Evolutionary conservation across 2,888 invertebrate species (phyloP).

Genomic region (Perdita meconis): DNA sequence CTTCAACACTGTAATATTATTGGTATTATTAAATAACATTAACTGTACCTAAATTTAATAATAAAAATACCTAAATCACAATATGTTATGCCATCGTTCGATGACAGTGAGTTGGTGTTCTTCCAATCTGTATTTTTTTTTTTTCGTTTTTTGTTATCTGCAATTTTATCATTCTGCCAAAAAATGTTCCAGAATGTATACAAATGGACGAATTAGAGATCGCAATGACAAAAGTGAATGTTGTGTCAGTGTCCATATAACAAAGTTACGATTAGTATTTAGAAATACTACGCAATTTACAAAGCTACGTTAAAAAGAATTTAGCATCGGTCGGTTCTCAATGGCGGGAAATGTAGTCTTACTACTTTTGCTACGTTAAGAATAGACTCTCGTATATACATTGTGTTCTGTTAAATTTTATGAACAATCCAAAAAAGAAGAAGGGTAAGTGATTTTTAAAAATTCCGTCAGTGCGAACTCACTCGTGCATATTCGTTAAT

Average conservation of each 20-base stretch:
- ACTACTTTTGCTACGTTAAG: slow-evolving; percentile 30
- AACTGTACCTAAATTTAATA: slow-evolving; percentile 80
- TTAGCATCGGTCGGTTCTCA: slow-evolving; percentile 67
- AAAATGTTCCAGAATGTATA: slow-evolving; percentile 50
- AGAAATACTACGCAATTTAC: slow-evolving; percentile 63
- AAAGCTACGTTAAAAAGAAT: slow-evolving; percentile 59
- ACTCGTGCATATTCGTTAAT: slow-evolving; percentile 44
- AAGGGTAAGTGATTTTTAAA: slow-evolving; percentile 29
- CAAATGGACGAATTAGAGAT: slow-evolving; percentile 57
- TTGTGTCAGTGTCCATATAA: slow-evolving; percentile 42
- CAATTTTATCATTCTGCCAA: slow-evolving; percentile 62
- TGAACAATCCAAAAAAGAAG: slow-evolving; percentile 5
- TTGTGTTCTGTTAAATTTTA: slow-evolving; percentile 18
- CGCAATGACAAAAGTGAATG: slow-evolving; percentile 68
- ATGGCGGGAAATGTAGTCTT: slow-evolving; percentile 53
- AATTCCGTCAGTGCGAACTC: slow-evolving; percentile 72
- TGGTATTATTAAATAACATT: slow-evolving; percentile 82
- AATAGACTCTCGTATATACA: slow-evolving; percentile 40
- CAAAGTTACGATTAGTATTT: slow-evolving; percentile 53
- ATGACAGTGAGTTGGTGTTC: slow-evolving; percentile 69
- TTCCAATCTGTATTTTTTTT: slow-evolving; percentile 75
- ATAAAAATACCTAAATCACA: slow-evolving; percentile 83
- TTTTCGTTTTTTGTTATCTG: slow-evolving; percentile 64
- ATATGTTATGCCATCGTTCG: slow-evolving; percentile 74
- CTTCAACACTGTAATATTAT: slow-evolving; percentile 77